Evolutionary conservation across 2,113 vertebrate genomes (phyloP), one percentile per base, ranked within the genome.

Genomic region (Astur gentilis): DNA sequence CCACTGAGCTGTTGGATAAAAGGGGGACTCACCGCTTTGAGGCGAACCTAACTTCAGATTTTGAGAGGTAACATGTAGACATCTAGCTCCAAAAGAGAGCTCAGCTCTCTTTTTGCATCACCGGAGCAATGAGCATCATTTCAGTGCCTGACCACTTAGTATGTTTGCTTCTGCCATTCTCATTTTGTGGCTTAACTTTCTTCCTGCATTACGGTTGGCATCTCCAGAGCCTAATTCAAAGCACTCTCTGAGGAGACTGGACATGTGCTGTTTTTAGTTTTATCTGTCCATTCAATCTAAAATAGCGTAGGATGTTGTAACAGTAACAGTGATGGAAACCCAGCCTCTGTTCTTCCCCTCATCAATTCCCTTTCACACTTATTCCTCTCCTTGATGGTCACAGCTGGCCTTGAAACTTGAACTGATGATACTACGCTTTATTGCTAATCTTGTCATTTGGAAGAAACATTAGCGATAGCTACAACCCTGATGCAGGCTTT

Each of bases 361-460:
- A 13, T 67, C 32, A n/a, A 0, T 55, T 84, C 23, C 55, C 32
- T 69, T 83, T 94, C 75, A 58, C 16, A 50, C n/a, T 50, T 96
- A 23, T 78, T 89, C 26, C 8, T 75, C 45, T 64, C 42, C 23
- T 13, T 89, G 40, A 11, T 83, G 13, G 6, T 62, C 34, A 27
- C 54, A 83, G 32, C 13, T 70, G 42, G 27, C 27, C 72, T 80
- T 88, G 42, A 92, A 90, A 79, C 44, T 49, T 81, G 22, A 66
- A 32, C 17, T 72, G 47, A 52, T 27, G 5, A 52, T 49, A 25
- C 16, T 60, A 15, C 19, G 16, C 13, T 69, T 80, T 81, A 72
- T 90, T 65, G n/a, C 13, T 91, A 87, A 92, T 90, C 62, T 87
- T 89, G 49, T 88, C 72, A 89, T 93, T 93, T 69, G 54, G 54